Evolutionary conservation across 2,113 vertebrate genomes (phyloP).

Genomic region (Fregetta grallaria): DNA sequence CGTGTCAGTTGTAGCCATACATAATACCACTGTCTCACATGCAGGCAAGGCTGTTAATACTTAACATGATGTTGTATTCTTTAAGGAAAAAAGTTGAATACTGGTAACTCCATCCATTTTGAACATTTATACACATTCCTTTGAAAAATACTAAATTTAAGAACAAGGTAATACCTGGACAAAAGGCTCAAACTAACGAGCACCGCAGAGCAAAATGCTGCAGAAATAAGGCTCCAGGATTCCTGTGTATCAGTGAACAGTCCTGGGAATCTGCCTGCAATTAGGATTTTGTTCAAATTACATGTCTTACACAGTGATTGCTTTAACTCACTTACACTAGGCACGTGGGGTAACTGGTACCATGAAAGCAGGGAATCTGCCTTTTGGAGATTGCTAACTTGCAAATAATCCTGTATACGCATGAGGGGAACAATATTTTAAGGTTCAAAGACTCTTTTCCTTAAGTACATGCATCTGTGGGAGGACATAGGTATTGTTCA

Average conservation of each 20-base stretch:
- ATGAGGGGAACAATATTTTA: neutral
- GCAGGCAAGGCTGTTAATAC: constrained; percentile 15
- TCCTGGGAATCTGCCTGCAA: neutral
- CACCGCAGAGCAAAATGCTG: neutral
- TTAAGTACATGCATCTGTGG: neutral
- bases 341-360: neutral
- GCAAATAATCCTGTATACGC: neutral
- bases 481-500: neutral
- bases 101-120: neutral
- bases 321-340: neutral
- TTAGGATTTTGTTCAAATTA: neutral
- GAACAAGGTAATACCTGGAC: neutral
- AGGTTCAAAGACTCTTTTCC: neutral
- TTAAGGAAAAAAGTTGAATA: neutral
- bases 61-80: neutral
- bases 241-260: neutral
- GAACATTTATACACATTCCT: neutral
- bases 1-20: neutral
- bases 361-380: neutral
- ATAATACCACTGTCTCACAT: neutral
- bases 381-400: neutral
- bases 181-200: neutral
- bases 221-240: neutral
- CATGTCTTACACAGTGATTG: neutral
- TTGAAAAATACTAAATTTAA: neutral